A percentile compares a stretch with the other conserved stretches of the same genome.
Conservation (phyloP, 2,888 invertebrate species). For the Hecatera dysodea region DNA sequence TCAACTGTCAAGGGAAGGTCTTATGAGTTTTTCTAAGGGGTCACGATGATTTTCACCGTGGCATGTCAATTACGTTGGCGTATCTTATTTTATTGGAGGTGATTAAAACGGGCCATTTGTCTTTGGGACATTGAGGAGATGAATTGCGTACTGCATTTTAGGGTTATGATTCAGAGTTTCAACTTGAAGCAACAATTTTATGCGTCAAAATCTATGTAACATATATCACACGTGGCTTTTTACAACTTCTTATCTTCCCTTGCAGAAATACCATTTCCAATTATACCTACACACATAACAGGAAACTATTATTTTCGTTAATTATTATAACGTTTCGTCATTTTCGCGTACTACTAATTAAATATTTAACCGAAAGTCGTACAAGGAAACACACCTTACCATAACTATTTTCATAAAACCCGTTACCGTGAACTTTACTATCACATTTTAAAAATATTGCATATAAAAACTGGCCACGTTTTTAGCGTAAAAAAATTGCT, state of each 20-base stretch:
- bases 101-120: conserved; percentile 67
- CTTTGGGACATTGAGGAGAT: conserved; percentile 44
- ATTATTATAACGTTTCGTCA: neutral
- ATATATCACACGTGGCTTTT: neutral
- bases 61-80: conserved; percentile 73
- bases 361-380: neutral
- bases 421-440: conserved; percentile 18
- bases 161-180: neutral
- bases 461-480: conserved; percentile 64
- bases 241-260: neutral
- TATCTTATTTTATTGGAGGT: conserved; percentile 66
- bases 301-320: conserved; percentile 21
- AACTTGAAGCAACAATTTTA: neutral
- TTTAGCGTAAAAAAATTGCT: conserved; percentile 64
- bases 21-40: conserved; percentile 87
- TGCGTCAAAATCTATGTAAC: neutral
- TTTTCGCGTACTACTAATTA: conserved; percentile 12
- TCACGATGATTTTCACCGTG: conserved; percentile 78
- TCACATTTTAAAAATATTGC: conserved; percentile 62
- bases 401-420: conserved; percentile 14
- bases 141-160: conserved; percentile 20
- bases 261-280: neutral
- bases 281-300: neutral
- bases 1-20: conserved; percentile 87
- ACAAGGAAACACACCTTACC: conserved; percentile 9